Evolutionary conservation across 2,888 invertebrate genomes (phyloP), one percentile per base, ranked within the genome.

Genomic region (Neoscelio sp.): DNA sequence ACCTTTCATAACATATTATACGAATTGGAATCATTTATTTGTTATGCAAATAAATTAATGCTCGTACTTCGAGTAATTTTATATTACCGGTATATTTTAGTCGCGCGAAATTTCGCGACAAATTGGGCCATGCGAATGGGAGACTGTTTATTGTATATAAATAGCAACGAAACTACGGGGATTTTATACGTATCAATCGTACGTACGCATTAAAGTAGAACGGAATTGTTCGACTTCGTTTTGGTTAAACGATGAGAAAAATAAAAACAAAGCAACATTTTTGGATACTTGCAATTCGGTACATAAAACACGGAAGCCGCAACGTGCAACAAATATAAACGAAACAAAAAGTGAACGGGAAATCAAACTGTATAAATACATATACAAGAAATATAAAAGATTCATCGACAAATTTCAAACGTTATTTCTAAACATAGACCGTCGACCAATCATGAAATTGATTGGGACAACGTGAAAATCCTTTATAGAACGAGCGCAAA

Each of bases 341-440:
- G 2, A 17, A 20, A 7, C 35, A 52, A 35, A 52, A 35, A 42
- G n/a, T 18, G n/a, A 42, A 2, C 20, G 38, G 0, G 23, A 40
- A 54, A 35, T 54, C 35, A 23, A 54, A 20, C 50, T n/a, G n/a
- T 7, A 54, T 17, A 35, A 30, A 54, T 54, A 17, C 20, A 5
- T 12, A 7, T 38, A 15, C 35, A 54, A 54, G 54, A 54, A 38
- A 35, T 13, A 38, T 12, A 54, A 54, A 35, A 35, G 54, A 54
- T 54, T 35, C 18, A 38, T 38, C 35, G 17, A 7, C 18, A 38
- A 38, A 38, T 38, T 38, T 20, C n/a, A 4, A 23, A 17, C 26
- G 26, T 23, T 38, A 10, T 17, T 26, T 28, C 17, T 50, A 50
- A 26, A 50, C 30, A 50, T 50, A 30, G 26, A 50, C 15, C 17